These are phyloP conservation scores for Drosophila miranda DNA, from an alignment of 1,140 invertebrate genomes.

Conservation along the genomic window DNA sequence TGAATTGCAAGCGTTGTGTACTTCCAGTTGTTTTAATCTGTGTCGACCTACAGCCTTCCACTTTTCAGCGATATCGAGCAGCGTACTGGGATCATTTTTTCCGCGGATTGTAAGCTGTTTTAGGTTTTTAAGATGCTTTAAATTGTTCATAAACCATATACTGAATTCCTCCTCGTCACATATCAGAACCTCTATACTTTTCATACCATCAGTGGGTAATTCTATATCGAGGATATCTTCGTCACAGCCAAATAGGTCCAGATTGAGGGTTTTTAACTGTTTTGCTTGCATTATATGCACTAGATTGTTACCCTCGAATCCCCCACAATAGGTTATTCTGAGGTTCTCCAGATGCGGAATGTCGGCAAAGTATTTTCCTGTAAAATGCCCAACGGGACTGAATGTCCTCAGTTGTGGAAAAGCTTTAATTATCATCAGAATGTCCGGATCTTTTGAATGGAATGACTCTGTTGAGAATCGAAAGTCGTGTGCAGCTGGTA, in stretches of 20 bases:
- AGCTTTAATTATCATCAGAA: conserved; percentile 23
- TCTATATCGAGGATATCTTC: neutral
- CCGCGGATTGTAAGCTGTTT: conserved; percentile 12
- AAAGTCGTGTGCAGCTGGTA: conserved; percentile 37
- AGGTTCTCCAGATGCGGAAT: conserved; percentile 36
- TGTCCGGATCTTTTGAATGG: conserved; percentile 26
- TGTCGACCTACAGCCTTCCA: no score
- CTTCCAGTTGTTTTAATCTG: no score
- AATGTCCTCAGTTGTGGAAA: conserved; percentile 59
- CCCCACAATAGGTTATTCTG: conserved; percentile 38
- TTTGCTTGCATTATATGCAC: conserved; percentile 23
- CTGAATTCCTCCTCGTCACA: conserved; percentile 22
- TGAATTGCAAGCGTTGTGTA: no score
- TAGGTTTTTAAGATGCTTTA: conserved; percentile 12
- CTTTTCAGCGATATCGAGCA: no score
- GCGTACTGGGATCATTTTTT: no score
- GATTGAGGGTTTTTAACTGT: conserved; percentile 36
- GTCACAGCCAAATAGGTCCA: conserved; percentile 10
- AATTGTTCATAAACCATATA: conserved; percentile 32
- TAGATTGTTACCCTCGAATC: conserved; percentile 18
- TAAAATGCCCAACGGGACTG: conserved; percentile 56
- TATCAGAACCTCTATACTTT: conserved; percentile 31
- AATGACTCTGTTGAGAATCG: conserved; percentile 32
- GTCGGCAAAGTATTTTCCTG: conserved; percentile 28
- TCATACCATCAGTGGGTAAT: conserved; percentile 32